phyloP scores from a whole-genome alignment of 2,888 invertebrate genomes.

The Julus scanicus region DNA sequence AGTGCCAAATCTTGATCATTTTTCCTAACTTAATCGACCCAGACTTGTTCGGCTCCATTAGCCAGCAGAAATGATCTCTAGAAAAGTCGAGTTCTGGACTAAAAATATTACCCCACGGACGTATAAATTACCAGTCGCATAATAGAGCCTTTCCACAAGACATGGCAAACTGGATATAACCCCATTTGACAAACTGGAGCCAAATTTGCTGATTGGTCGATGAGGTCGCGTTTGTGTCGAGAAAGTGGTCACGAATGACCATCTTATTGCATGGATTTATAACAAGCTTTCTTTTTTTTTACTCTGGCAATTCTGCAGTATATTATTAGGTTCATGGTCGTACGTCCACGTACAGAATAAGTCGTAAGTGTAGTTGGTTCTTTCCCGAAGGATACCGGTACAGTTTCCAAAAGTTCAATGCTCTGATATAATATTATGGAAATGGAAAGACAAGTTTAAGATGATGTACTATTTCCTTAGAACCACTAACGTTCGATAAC shows the following conservation, averaged over 20 bases:
- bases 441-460: too few species aligned
- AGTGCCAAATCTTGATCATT: slow-evolving; percentile 34
- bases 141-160: slow-evolving; percentile 16
- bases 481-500: too few species aligned
- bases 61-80: slow-evolving; percentile 13
- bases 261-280: neutral
- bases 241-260: neutral
- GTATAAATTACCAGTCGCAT: neutral
- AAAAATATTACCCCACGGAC: slow-evolving; percentile 15
- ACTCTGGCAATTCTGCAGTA: neutral
- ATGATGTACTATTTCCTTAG: too few species aligned
- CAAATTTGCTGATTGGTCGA: slow-evolving; percentile 30
- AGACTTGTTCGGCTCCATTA: slow-evolving; percentile 28
- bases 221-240: neutral
- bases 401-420: too few species aligned
- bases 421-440: too few species aligned
- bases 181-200: slow-evolving; percentile 36
- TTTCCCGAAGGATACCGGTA: too few species aligned
- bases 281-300: neutral
- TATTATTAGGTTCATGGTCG: too few species aligned
- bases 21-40: slow-evolving; percentile 19
- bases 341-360: too few species aligned
- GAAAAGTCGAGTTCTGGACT: slow-evolving; percentile 8
- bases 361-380: too few species aligned
- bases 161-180: neutral